Conservation (phyloP, 2,888 invertebrate species). For the Elgonia sp. region DNA sequence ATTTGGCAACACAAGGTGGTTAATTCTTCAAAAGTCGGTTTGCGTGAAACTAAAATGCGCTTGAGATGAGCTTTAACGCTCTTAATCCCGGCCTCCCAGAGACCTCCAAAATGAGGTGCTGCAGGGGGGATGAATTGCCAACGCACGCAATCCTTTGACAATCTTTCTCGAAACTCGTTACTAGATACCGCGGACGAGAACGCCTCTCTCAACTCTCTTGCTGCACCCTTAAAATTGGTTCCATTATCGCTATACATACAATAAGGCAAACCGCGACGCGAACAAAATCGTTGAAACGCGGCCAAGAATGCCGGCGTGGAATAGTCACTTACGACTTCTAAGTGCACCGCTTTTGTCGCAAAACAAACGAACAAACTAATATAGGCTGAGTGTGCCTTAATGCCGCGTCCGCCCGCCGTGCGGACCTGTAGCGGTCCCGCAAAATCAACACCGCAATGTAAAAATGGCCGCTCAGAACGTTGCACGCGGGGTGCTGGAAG, state of each 20-base stretch:
- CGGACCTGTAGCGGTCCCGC: no score
- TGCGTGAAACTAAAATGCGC: not conserved
- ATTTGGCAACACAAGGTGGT: not conserved
- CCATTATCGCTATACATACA: constrained; percentile 5
- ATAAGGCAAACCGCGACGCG: not conserved
- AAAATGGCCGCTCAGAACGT: no score
- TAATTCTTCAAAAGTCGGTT: not conserved
- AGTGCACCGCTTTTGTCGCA: not conserved
- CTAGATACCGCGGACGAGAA: not conserved
- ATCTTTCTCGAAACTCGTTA: not conserved
- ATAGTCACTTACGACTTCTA: not conserved
- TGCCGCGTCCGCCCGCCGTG: no score
- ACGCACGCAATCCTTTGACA: not conserved
- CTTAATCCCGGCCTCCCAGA: not conserved
- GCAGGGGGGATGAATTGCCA: constrained; percentile 1
- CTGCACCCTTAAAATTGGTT: not conserved
- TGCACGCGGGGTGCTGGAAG: no score
- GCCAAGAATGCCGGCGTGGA: not conserved
- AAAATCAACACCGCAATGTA: no score
- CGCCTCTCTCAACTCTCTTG: not conserved
- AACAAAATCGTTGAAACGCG: not conserved
- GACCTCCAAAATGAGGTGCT: not conserved
- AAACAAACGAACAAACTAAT: no score
- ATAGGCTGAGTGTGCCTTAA: no score
- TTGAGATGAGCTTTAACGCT: not conserved